These are phyloP conservation scores for Rhagoletis zephyria DNA, from an alignment of 1,140 invertebrate species.

Conservation along the genomic window DNA sequence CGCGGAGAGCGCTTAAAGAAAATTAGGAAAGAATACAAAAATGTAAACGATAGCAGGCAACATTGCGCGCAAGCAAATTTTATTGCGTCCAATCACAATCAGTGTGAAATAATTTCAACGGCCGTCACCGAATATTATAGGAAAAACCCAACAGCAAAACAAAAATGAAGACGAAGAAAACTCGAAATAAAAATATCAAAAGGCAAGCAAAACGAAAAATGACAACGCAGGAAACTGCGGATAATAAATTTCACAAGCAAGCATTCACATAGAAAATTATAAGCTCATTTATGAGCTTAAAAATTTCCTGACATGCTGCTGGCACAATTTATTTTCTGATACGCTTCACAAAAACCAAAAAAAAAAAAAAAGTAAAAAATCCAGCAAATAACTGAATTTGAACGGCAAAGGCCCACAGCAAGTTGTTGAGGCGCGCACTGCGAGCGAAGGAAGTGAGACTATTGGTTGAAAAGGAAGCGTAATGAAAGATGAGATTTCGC, in stretches of 20 bases:
- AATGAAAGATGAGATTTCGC: constrained; percentile 39
- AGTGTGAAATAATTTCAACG: background rate
- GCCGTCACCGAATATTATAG: background rate
- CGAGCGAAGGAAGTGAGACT: background rate
- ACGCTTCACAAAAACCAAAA: background rate
- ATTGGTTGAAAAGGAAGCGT: constrained; percentile 19
- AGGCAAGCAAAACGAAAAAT: background rate
- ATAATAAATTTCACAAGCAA: constrained; percentile 71
- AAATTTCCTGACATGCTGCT: constrained; percentile 57
- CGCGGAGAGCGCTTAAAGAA: background rate
- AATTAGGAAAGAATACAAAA: background rate
- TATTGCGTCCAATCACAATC: constrained; percentile 11
- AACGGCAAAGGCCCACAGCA: background rate
- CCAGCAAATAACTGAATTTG: background rate
- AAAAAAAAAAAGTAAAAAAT: background rate
- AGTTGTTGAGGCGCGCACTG: background rate
- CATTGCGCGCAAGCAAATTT: background rate
- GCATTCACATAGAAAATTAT: constrained; percentile 72
- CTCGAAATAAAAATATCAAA: background rate
- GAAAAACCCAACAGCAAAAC: background rate
- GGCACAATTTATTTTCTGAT: background rate
- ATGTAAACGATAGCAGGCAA: background rate
- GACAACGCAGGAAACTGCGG: background rate
- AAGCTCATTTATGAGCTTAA: constrained; percentile 72
- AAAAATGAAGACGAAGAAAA: background rate